phyloP scores from a whole-genome alignment of 1,140 invertebrate genomes.

The Meloidogyne exigua region DNA sequence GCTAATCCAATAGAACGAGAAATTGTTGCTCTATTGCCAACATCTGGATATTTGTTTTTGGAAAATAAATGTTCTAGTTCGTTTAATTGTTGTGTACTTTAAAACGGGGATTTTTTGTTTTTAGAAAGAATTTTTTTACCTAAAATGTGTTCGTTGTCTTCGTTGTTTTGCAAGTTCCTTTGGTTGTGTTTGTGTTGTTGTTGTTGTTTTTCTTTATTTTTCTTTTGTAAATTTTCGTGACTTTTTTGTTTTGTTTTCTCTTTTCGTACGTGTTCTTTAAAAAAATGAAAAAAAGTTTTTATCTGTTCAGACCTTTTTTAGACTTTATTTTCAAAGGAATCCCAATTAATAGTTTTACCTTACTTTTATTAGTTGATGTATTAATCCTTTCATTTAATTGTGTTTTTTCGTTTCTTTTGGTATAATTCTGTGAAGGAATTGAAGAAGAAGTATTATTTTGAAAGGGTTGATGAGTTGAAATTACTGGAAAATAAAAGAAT shows the following conservation, averaged over 20 bases:
- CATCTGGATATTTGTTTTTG: constrained; percentile 26
- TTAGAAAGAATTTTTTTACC: no score
- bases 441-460: neutral
- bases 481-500: neutral
- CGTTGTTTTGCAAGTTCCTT: neutral
- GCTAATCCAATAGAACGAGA: constrained; percentile 21
- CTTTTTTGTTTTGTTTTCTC: neutral
- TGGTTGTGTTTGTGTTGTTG: neutral
- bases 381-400: no score
- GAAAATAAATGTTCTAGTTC: constrained; percentile 21
- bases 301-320: no score
- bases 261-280: no score
- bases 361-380: no score
- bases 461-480: neutral
- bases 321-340: no score
- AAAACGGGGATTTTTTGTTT: neutral
- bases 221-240: no score
- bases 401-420: neutral
- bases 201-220: neutral
- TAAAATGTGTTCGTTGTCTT: constrained; percentile 20
- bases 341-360: no score
- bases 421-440: neutral
- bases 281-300: no score
- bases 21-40: constrained; percentile 20
- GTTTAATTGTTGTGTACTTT: constrained; percentile 16